Evolutionary conservation across 2,113 vertebrate species (phyloP).

Genomic region (Hydrolagus affinis): DNA sequence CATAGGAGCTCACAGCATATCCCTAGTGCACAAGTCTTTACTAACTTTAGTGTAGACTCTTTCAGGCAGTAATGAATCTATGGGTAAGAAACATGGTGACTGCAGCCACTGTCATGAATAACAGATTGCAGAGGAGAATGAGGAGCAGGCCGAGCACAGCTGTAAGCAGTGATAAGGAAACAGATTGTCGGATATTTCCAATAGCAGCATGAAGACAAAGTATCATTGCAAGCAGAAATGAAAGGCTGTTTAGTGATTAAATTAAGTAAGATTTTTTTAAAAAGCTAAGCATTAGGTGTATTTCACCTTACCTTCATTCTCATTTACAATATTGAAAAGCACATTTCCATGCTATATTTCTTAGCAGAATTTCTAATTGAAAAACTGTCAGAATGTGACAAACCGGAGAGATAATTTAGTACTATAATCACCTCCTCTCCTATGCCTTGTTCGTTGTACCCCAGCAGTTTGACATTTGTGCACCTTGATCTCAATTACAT

Average conservation of each 20-base stretch:
- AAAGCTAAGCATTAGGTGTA: background rate
- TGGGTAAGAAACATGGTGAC: background rate
- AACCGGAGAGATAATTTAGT: background rate
- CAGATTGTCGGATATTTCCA: slow-evolving; percentile 25
- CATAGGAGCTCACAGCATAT: background rate
- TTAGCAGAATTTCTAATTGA: background rate
- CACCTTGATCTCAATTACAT: background rate
- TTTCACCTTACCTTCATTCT: background rate
- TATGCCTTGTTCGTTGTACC: background rate
- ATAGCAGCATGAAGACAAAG: slow-evolving; percentile 19
- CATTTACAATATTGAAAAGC: background rate
- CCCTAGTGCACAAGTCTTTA: background rate
- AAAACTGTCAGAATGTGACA: background rate
- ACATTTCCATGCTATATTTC: background rate
- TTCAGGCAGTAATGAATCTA: slow-evolving; percentile 19
- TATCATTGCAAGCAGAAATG: slow-evolving; percentile 26
- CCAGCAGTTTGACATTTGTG: background rate
- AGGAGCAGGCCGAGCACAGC: slow-evolving; percentile 10
- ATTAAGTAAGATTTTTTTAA: slow-evolving; percentile 6
- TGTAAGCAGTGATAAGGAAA: slow-evolving; percentile 32
- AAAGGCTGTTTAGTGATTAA: slow-evolving; percentile 23
- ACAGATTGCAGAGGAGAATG: slow-evolving; percentile 16
- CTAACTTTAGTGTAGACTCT: slow-evolving; percentile 4
- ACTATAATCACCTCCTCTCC: background rate
- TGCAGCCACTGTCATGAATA: slow-evolving; percentile 24